phyloP scores from a whole-genome alignment of 2,113 vertebrate genomes.

The Trachemys scripta region DNA sequence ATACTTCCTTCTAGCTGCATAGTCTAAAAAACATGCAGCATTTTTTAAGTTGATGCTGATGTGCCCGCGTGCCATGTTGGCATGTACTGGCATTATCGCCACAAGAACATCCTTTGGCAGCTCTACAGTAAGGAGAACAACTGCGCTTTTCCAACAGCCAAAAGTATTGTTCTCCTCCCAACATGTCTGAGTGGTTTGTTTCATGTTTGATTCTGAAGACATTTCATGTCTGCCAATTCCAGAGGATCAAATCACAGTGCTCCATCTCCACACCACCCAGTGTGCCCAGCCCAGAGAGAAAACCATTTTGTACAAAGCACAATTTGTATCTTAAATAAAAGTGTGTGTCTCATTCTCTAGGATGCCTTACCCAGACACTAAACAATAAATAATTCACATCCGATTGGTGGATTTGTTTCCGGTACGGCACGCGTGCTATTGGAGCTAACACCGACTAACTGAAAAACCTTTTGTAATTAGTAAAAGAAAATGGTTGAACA shows the following conservation, averaged over 20 bases:
- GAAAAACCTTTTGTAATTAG: conserved; percentile 43
- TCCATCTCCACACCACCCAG: conserved; percentile 70
- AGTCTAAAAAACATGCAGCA: not conserved
- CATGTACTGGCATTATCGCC: not conserved
- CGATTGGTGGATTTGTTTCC: conserved; percentile 65
- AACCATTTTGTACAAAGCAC: conserved; percentile 61
- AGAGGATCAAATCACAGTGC: conserved; percentile 67
- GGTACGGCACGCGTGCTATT: conserved; percentile 48
- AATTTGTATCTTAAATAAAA: conserved; percentile 67
- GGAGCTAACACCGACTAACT: conserved; percentile 62
- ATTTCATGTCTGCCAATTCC: conserved; percentile 47
- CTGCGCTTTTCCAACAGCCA: conserved; percentile 23
- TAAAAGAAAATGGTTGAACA: conserved; percentile 62
- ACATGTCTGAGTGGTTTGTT: conserved; percentile 18
- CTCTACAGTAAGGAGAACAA: conserved; percentile 35
- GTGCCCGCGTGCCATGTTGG: not conserved
- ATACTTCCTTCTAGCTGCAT: rapidly evolving
- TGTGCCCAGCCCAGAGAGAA: conserved; percentile 51
- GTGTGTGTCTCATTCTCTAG: conserved; percentile 64
- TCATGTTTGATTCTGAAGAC: conserved; percentile 45
- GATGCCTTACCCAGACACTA: conserved; percentile 64
- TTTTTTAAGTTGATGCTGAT: not conserved
- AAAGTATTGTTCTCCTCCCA: conserved; percentile 16
- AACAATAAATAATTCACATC: conserved; percentile 73
- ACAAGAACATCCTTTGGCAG: conserved; percentile 35